Percentiles rank a stretch among this genome's conserved stretches.
These are phyloP conservation scores for Choristoneura fumiferana DNA, from an alignment of 1,140 invertebrate genomes.

Conservation along the genomic window DNA sequence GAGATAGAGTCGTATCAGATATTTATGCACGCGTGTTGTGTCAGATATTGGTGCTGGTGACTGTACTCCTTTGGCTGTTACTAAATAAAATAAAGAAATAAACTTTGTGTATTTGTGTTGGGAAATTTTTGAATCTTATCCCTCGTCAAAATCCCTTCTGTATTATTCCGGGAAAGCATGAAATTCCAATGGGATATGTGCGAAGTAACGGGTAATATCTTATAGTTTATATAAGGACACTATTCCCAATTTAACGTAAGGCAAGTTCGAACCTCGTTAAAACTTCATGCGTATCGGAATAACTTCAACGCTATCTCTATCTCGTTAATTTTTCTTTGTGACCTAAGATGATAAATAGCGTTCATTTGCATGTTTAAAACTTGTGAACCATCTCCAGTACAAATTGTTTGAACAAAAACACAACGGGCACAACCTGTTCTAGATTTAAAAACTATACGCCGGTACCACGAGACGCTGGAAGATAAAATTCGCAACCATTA, in stretches of 20 bases:
- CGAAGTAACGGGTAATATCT: no score
- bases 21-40: no score
- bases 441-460: slow-evolving; percentile 7
- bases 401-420: slow-evolving; percentile 14
- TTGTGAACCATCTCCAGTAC: slow-evolving; percentile 9
- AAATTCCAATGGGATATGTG: no score
- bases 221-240: slow-evolving; percentile 10
- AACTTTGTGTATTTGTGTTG: no score
- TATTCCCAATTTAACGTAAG: slow-evolving; percentile 5
- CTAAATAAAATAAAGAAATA: no score
- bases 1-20: no score
- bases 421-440: slow-evolving; percentile 14
- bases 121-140: no score
- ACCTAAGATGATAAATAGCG: slow-evolving; percentile 30
- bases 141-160: no score
- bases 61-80: no score
- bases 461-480: not conserved
- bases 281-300: slow-evolving; percentile 41
- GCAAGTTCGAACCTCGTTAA: slow-evolving; percentile 35
- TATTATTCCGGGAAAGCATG: no score
- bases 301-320: slow-evolving; percentile 36
- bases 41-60: no score
- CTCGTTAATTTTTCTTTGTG: slow-evolving; percentile 34
- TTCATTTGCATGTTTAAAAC: slow-evolving; percentile 32
- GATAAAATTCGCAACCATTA: not conserved